phyloP scores from a whole-genome alignment of 2,797 vertebrate genomes.

The Taenioides sp. region DNA sequence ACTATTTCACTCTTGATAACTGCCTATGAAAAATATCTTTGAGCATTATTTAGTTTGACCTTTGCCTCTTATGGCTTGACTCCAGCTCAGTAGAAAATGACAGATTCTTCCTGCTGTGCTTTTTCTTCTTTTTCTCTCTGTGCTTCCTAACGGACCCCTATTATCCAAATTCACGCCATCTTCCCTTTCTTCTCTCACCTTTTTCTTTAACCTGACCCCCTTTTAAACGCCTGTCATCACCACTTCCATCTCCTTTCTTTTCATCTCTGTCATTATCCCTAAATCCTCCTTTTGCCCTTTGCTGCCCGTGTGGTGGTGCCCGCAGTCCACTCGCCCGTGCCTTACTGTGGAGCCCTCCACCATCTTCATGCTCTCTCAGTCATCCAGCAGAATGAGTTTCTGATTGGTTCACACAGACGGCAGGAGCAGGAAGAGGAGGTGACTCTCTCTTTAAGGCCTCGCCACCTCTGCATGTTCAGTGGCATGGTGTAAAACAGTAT shows the following conservation, averaged over 20 bases:
- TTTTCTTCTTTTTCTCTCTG: slow-evolving; percentile 61
- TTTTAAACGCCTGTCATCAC: slow-evolving; percentile 21
- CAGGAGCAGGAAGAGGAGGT: slow-evolving; percentile 83
- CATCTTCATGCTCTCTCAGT: slow-evolving; percentile 99
- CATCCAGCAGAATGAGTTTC: slow-evolving; percentile 99
- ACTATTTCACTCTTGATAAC: background rate
- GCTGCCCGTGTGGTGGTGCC: slow-evolving; percentile 62
- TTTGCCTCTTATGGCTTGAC: slow-evolving; percentile 50
- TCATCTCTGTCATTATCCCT: background rate
- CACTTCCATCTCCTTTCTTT: slow-evolving; percentile 20
- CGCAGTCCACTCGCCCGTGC: slow-evolving; percentile 94
- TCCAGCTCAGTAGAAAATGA: slow-evolving; percentile 53
- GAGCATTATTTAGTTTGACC: slow-evolving; percentile 48
- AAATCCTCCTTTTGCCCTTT: slow-evolving; percentile 12
- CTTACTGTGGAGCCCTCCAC: slow-evolving; percentile 98
- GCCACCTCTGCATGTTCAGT: slow-evolving; percentile 52
- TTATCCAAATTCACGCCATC: slow-evolving; percentile 52
- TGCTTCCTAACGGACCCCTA: slow-evolving; percentile 56
- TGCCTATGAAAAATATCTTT: slow-evolving; percentile 32
- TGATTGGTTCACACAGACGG: slow-evolving; percentile 77
- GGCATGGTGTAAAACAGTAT: slow-evolving; percentile 46
- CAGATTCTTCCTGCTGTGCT: slow-evolving; percentile 75
- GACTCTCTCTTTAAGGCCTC: slow-evolving; percentile 60
- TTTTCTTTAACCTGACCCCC: slow-evolving; percentile 14
- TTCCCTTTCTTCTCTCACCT: slow-evolving; percentile 18